Conservation (phyloP, 2,888 invertebrate species). For the Helicoverpa assulta region DNA sequence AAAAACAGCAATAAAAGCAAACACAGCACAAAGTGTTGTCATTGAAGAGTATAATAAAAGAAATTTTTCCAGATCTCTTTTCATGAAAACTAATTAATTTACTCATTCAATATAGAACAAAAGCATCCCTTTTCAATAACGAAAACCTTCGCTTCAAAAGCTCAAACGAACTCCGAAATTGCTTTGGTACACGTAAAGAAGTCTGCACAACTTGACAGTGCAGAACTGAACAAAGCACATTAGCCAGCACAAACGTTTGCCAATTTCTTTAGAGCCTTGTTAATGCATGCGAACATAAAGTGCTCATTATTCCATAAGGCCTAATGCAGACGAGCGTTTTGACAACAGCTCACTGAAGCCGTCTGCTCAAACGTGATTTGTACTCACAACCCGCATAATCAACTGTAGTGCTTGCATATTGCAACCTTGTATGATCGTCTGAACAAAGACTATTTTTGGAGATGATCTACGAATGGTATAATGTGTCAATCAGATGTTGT, state of each 20-base stretch:
- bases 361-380: background rate
- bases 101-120: constrained; percentile 22
- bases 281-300: constrained; percentile 58
- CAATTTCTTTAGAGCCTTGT: constrained; percentile 55
- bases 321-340: constrained; percentile 18
- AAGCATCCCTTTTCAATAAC: constrained; percentile 18
- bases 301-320: constrained; percentile 70
- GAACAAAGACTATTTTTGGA: constrained; percentile 10
- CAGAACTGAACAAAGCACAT: constrained; percentile 40
- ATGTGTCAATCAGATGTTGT: constrained; percentile 22
- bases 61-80: constrained; percentile 12
- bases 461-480: constrained; percentile 12
- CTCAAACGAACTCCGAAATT: constrained; percentile 35
- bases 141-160: constrained; percentile 25
- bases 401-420: background rate
- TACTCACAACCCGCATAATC: background rate
- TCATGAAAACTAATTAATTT: constrained; percentile 41
- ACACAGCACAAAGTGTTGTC: background rate
- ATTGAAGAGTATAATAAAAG: constrained; percentile 16
- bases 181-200: constrained; percentile 25
- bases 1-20: constrained; percentile 1
- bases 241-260: constrained; percentile 43
- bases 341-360: background rate
- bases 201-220: constrained; percentile 19
- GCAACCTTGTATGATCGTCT: background rate